Evolutionary conservation across 2,888 invertebrate species (phyloP), one percentile per base, ranked within the genome.

Genomic region (Herminia tarsipennalis): DNA sequence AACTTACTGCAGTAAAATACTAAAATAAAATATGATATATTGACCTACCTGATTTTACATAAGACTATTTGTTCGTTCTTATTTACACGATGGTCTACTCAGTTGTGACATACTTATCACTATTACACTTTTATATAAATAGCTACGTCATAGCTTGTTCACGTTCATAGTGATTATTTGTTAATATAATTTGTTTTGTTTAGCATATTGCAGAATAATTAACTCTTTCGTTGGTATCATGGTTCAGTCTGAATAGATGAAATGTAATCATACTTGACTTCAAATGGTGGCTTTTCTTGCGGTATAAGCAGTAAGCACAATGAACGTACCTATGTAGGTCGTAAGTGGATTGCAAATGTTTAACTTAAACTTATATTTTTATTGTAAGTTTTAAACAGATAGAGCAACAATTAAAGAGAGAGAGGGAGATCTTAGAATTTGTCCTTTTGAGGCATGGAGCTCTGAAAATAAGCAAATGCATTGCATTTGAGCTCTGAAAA

Each of bases 71-170:
- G 22, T 42, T 24, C 22, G 50, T 38, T 18, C 44, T 24, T 48
- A 33, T 45, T 14, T 37, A 21, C 30, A 9, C 34, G 16, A 46
- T 33, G 29, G 24, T 40, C 27, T 38, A 61, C 22, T 34, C 25
- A 42, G 52, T 42, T 61, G 42, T 53, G 57, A 54, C 20, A 10
- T 22, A 25, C n/a, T 28, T 25, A 17, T n/a, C 4, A 16, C 29
- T 6, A 5, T 12, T 6, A 9, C 46, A 33, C 34, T 44, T 45
- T 43, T 60, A 47, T 60, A 61, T 61, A 57, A 12, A 34, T 14
- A 17, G 16, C 16, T 5, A 30, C 17, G 30, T 27, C 45, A 90
- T 92, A 1, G 93, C 86, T 95, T 94, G 58, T 95, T 93, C 27
- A 93, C 91, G 63, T 93, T 95, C 68, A 34, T 10, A 13, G 33